Conservation (phyloP, 2,888 invertebrate species). For the Apotomis capreana region DNA sequence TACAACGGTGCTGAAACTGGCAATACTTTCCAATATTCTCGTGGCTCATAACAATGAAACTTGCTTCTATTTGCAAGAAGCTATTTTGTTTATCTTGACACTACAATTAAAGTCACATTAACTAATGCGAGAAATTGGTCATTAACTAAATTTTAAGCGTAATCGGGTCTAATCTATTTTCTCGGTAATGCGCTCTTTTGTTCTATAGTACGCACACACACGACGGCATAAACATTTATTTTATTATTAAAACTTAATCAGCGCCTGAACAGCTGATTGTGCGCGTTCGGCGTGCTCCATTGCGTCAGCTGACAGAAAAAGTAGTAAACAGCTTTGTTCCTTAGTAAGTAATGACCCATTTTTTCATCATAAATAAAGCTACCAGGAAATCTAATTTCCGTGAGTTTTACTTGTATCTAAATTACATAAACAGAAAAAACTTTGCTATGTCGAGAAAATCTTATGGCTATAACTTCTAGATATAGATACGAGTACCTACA, state of each 20-base stretch:
- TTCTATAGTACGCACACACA: neutral
- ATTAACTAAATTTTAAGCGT: conserved; percentile 3
- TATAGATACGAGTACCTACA: too few relatives aligned
- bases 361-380: too few relatives aligned
- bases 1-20: neutral
- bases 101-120: neutral
- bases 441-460: too few relatives aligned
- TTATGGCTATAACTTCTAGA: too few relatives aligned
- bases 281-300: conserved; percentile 6
- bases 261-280: conserved; percentile 32
- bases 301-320: conserved; percentile 27
- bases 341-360: too few relatives aligned
- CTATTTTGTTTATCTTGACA: neutral
- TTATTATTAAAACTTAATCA: conserved; percentile 1
- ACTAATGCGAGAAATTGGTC: neutral
- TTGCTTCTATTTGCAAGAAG: neutral
- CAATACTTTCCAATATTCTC: neutral
- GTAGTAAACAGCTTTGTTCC: conserved; percentile 18
- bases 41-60: neutral
- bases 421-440: too few relatives aligned
- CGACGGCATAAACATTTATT: neutral
- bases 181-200: neutral
- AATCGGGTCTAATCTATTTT: neutral
- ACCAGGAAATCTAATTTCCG: too few relatives aligned
- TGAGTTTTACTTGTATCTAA: too few relatives aligned